Percentiles rank a stretch among this genome's conserved stretches.
These are phyloP conservation scores for Coranthus polyacanthus DNA, from an alignment of 2,797 vertebrate species.

Conservation along the genomic window DNA sequence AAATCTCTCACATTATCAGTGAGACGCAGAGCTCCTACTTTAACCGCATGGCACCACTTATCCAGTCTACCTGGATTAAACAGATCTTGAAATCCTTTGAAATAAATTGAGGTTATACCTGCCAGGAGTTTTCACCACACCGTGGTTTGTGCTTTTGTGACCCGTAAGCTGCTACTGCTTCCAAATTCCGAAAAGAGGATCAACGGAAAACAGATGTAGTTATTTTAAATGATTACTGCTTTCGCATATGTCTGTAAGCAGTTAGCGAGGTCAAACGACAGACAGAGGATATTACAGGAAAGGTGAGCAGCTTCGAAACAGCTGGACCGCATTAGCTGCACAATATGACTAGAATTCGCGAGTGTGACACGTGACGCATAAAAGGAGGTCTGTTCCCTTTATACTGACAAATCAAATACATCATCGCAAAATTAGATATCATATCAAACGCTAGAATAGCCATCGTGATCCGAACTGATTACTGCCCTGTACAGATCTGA, in stretches of 20 bases:
- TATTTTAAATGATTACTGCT: constrained; percentile 28
- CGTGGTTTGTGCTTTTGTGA: constrained; percentile 8
- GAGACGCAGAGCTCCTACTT: constrained; percentile 15
- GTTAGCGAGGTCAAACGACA: constrained; percentile 28
- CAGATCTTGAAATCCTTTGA: constrained; percentile 28
- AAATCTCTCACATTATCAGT: constrained; percentile 48
- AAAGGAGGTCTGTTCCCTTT: neutral
- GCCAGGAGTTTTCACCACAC: constrained; percentile 12
- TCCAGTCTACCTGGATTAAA: constrained; percentile 48
- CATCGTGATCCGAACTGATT: neutral
- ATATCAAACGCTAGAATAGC: too few relatives aligned
- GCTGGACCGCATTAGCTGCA: constrained; percentile 35
- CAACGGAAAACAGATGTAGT: constrained; percentile 6
- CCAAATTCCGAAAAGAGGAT: neutral
- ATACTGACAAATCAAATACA: neutral
- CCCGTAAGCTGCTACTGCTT: constrained; percentile 5
- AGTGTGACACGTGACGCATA: constrained; percentile 9
- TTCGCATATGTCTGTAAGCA: constrained; percentile 35
- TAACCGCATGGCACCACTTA: constrained; percentile 22
- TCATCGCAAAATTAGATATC: constrained; percentile 16
- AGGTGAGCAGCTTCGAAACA: constrained; percentile 38
- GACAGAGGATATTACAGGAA: constrained; percentile 47
- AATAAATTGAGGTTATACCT: constrained; percentile 40
- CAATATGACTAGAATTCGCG: constrained; percentile 9
- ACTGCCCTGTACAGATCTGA: too few relatives aligned